Conservation (phyloP, 1,140 invertebrate species). For the Bathynomus jamesi region DNA sequence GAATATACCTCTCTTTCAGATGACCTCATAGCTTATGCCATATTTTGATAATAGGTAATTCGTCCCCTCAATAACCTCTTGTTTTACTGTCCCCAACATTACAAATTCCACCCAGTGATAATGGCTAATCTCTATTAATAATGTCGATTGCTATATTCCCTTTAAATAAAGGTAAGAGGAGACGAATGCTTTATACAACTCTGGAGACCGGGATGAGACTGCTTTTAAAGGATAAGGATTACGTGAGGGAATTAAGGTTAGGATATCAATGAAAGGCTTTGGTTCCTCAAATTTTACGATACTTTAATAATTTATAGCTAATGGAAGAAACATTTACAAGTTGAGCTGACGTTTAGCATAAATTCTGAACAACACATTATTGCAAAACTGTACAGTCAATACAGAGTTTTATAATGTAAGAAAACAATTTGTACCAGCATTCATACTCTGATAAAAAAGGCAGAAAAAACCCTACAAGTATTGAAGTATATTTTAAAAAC, state of each 20-base stretch:
- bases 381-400: conserved; percentile 34
- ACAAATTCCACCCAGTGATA: too few species aligned
- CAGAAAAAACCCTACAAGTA: not conserved
- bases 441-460: conserved; percentile 14
- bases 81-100: too few species aligned
- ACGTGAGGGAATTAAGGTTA: conserved; percentile 9
- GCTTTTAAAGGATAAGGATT: not conserved
- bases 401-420: conserved; percentile 23
- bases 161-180: too few species aligned
- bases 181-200: not conserved
- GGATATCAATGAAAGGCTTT: conserved; percentile 37
- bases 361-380: conserved; percentile 28
- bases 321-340: conserved; percentile 38
- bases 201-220: not conserved
- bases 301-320: conserved; percentile 31
- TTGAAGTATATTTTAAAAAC: not conserved
- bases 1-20: too few species aligned
- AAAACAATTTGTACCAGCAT: conserved; percentile 32
- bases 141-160: too few species aligned
- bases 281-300: conserved; percentile 36
- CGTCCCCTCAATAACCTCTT: too few species aligned
- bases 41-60: too few species aligned
- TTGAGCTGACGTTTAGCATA: conserved; percentile 35
- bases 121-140: too few species aligned
- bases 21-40: too few species aligned